A percentile compares a stretch with the other conserved stretches of the same genome.
phyloP scores from a whole-genome alignment of 2,113 vertebrate species.

The Pagrus major region DNA sequence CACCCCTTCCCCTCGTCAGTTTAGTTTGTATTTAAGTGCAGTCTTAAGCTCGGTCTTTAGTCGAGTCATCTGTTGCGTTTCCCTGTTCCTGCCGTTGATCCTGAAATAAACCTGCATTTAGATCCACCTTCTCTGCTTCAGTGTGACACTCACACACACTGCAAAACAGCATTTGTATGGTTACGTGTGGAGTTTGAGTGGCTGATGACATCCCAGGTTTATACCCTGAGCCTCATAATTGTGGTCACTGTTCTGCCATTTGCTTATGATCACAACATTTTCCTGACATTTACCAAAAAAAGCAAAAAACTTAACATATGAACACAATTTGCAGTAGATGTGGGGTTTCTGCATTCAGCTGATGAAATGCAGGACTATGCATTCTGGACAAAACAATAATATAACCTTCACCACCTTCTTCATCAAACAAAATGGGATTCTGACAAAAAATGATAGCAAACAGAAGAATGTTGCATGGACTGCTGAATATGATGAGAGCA shows the following conservation, averaged over 20 bases:
- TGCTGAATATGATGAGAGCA: slow-evolving; percentile 40
- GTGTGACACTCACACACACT: too few species aligned
- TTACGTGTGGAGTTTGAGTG: not conserved
- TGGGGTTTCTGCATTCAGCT: not conserved
- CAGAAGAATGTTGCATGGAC: slow-evolving; percentile 19
- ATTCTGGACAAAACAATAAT: not conserved
- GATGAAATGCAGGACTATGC: not conserved
- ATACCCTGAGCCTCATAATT: not conserved
- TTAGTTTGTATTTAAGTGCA: too few species aligned
- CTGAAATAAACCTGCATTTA: too few species aligned
- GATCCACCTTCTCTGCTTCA: too few species aligned
- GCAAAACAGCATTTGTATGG: not conserved
- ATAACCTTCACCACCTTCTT: not conserved
- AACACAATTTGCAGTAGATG: not conserved
- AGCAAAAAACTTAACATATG: not conserved
- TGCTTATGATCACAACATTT: not conserved
- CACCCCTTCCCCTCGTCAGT: too few species aligned
- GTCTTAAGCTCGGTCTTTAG: too few species aligned
- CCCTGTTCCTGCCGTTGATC: too few species aligned
- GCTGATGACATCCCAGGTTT: not conserved
- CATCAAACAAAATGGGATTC: slow-evolving; percentile 3
- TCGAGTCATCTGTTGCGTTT: too few species aligned
- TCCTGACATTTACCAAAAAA: not conserved
- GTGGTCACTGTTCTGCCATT: not conserved
- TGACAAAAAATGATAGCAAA: not conserved